Percentiles rank a stretch among this genome's conserved stretches.
These are phyloP conservation scores for Upupa epops DNA, from an alignment of 2,113 vertebrate genomes.

Conservation along the genomic window DNA sequence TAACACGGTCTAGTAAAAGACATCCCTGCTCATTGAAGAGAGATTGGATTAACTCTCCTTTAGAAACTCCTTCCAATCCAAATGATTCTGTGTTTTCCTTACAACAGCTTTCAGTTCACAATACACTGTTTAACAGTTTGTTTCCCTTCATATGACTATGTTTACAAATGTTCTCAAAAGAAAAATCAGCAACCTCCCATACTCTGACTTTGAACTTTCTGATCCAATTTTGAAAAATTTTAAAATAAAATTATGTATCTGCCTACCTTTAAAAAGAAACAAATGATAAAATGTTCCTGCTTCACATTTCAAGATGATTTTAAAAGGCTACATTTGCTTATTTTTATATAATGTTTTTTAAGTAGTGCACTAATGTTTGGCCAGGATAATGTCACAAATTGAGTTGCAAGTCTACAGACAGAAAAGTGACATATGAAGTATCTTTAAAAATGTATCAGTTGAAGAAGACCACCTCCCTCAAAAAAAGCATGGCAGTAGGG, in stretches of 20 bases:
- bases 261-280: neutral
- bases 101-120: neutral
- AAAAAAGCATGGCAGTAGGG: neutral
- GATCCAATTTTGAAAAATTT: neutral
- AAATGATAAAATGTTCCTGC: neutral
- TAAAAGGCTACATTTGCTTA: neutral
- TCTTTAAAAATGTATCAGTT: neutral
- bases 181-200: neutral
- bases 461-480: neutral
- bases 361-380: neutral
- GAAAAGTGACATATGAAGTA: neutral
- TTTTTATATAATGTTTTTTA: neutral
- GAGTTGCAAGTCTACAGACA: neutral
- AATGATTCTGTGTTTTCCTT: neutral
- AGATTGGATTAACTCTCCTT: neutral
- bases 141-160: neutral
- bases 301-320: neutral
- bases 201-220: neutral
- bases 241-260: neutral
- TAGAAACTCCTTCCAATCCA: neutral
- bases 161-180: neutral
- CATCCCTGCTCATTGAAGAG: neutral
- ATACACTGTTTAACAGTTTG: neutral
- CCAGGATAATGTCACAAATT: neutral
- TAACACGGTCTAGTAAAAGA: neutral